Evolutionary conservation across 1,140 invertebrate species (phyloP), one percentile per base, ranked within the genome.

Genomic region (Bombus superbus): DNA sequence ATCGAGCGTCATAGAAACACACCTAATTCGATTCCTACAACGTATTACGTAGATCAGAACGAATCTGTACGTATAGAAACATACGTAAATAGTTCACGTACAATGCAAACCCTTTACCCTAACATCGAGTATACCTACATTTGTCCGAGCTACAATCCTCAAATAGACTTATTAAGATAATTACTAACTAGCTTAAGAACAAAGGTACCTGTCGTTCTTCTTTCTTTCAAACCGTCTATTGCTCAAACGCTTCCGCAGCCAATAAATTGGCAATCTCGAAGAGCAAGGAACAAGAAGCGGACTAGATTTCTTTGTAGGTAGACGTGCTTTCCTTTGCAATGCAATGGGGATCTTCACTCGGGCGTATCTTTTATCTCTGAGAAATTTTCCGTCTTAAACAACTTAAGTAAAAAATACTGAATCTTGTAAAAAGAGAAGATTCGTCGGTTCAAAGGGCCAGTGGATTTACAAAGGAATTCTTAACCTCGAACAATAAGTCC

Each of bases 261-360:
- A 47, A 76, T 9, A 77, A 77, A 77, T 77, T 77, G 38, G 38
- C 75, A 3, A 22, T 15, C 38, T 32, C 15, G 57, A 32, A 6
- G 57, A 62, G 38, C 35, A 62, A 22, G 25, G n/a, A 75, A 44
- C 25, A 53, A 35, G 44, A 59, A 42, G 28, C 9, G 15, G 18
- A 11, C 38, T 22, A 25, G 53, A 59, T 62, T 68, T 68, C 77
- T 79, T 79, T 79, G 42, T 28, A 47, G 32, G 42, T 77, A 8
- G 3, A 59, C 13, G 28, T 13, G 32, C n/a, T 62, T 64, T 47
- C 68, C 64, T 47, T 47, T 68, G 25, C 6, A 79, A 18, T 5
- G 18, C 25, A 13, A 79, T 47, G n/a, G 32, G 38, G 15, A 47
- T 47, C 77, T 40, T 79, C 42, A 13, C 3, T n/a, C 35, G 4